These are phyloP conservation scores for Saiga tatarica DNA, from an alignment of 2,113 vertebrate genomes.

Conservation along the genomic window DNA sequence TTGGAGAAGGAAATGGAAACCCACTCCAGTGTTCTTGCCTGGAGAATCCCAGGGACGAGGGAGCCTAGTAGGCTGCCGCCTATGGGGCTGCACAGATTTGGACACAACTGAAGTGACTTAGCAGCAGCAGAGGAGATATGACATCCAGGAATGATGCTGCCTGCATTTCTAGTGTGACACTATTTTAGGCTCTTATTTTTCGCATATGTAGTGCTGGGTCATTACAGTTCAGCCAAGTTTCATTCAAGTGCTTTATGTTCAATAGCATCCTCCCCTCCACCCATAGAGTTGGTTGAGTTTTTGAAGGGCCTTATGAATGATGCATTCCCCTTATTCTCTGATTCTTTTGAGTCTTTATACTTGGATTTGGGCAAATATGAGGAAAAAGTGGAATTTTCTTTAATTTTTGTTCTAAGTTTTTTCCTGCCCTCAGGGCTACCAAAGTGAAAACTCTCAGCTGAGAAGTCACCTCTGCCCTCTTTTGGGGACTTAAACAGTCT, in stretches of 20 bases:
- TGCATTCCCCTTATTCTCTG: constrained; percentile 49
- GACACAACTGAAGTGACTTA: no score
- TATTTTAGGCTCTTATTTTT: constrained; percentile 25
- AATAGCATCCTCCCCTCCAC: background rate
- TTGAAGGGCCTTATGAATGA: constrained; percentile 62
- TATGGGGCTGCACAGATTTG: no score
- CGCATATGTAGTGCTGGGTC: constrained; percentile 20
- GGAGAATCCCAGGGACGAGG: no score
- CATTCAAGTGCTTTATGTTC: constrained; percentile 1
- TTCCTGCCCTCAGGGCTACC: constrained; percentile 21
- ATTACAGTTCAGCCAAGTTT: background rate
- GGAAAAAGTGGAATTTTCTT: constrained; percentile 25
- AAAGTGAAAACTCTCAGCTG: constrained; percentile 18
- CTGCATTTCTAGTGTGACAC: background rate
- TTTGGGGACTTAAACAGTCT: constrained; percentile 39
- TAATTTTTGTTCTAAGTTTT: constrained; percentile 52
- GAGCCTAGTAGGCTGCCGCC: no score
- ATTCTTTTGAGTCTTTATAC: constrained; percentile 41
- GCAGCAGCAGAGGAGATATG: background rate
- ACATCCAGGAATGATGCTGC: background rate
- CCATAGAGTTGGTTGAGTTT: constrained; percentile 20
- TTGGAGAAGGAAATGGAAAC: no score
- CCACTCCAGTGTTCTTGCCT: no score
- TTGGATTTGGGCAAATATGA: constrained; percentile 64
- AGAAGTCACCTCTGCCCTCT: constrained; percentile 53